Evolutionary conservation across 2,888 invertebrate species (phyloP).

Genomic region (Pammene fasciana): DNA sequence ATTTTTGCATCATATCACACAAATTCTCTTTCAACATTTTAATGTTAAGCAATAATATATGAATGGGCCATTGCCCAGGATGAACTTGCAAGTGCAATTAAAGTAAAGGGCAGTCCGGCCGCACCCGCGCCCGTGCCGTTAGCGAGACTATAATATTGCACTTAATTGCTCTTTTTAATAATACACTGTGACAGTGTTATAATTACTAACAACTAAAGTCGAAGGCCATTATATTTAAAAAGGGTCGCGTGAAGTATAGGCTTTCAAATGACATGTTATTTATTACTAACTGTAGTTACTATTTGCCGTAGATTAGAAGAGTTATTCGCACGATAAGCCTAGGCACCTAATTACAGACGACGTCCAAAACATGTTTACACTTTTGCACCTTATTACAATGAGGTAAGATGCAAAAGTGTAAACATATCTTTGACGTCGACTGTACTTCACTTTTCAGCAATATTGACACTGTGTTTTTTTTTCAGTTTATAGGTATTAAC

Average conservation of each 20-base stretch:
- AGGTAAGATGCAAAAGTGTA: too few species aligned
- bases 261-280: conserved; percentile 9
- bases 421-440: too few species aligned
- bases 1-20: background rate
- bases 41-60: conserved; percentile 2
- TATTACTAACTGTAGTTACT: background rate
- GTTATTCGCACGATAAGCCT: too few species aligned
- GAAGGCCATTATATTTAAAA: conserved; percentile 13
- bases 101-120: conserved; percentile 34
- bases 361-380: too few species aligned
- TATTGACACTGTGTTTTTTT: too few species aligned
- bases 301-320: too few species aligned
- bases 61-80: conserved; percentile 12
- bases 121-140: conserved; percentile 7
- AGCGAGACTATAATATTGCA: conserved; percentile 22
- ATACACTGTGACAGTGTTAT: conserved; percentile 29
- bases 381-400: too few species aligned
- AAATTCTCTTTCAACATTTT: background rate
- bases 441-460: too few species aligned
- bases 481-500: too few species aligned
- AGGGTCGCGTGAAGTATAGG: conserved; percentile 4
- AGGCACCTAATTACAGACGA: too few species aligned
- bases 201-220: conserved; percentile 20
- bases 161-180: conserved; percentile 32
- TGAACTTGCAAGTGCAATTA: conserved; percentile 38